These are phyloP conservation scores for Athetis lepigone DNA, from an alignment of 2,888 invertebrate species.

Conservation along the genomic window DNA sequence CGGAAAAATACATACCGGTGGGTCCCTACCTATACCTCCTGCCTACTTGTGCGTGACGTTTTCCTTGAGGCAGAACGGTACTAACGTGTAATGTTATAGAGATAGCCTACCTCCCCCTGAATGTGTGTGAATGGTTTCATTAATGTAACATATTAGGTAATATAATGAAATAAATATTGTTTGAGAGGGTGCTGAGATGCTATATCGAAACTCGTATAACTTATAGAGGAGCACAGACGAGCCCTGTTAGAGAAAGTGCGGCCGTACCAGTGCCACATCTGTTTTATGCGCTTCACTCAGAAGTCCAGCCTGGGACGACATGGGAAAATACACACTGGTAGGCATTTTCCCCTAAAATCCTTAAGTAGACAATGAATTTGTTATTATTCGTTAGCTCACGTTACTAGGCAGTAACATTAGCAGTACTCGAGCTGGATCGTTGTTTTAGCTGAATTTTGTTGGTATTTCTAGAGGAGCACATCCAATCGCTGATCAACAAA, in stretches of 20 bases:
- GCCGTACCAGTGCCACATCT: slow-evolving; percentile 93
- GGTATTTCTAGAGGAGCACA: slow-evolving; percentile 91
- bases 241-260: slow-evolving; percentile 91
- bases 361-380: slow-evolving; percentile 87
- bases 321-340: slow-evolving; percentile 93
- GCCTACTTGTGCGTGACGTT: slow-evolving; percentile 81
- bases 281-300: slow-evolving; percentile 94
- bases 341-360: slow-evolving; percentile 90
- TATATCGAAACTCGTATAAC: slow-evolving; percentile 89
- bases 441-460: slow-evolving; percentile 90
- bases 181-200: slow-evolving; percentile 84
- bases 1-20: slow-evolving; percentile 92
- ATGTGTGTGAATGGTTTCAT: slow-evolving; percentile 84
- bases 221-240: slow-evolving; percentile 91
- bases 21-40: slow-evolving; percentile 78
- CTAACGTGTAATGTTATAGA: slow-evolving; percentile 71
- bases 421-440: slow-evolving; percentile 79
- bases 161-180: slow-evolving; percentile 75
- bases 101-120: slow-evolving; percentile 88
- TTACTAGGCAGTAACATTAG: slow-evolving; percentile 83
- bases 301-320: slow-evolving; percentile 94
- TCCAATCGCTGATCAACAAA: slow-evolving; percentile 91
- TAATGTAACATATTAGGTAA: slow-evolving; percentile 75
- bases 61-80: slow-evolving; percentile 85
- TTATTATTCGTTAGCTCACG: slow-evolving; percentile 84